Evolutionary conservation across 1,140 invertebrate species (phyloP), one percentile per base, ranked within the genome.

Genomic region (Drosophila grimshawi): DNA sequence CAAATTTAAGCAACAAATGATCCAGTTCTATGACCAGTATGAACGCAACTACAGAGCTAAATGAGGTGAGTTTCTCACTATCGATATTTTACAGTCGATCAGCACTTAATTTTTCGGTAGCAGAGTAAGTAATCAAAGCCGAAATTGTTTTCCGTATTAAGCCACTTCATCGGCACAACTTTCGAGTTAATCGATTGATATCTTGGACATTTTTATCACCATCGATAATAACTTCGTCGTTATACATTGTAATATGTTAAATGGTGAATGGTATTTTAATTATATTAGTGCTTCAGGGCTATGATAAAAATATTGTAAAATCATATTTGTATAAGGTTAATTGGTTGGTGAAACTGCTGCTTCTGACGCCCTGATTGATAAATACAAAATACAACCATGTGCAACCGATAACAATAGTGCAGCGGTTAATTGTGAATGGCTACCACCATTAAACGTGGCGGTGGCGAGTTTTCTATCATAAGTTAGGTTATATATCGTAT

Each of bases 401-500:
- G 29, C 7, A 11, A 33, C 45, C 65, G 83, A 75, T 70, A 49
- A 86, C 73, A 74, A 59, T 8, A 52, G 30, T 59, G 19, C 66
- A 8, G 69, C 69, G 69, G 62, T 72, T 55, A 72, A 59, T 72
- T 66, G 62, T 67, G 62, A 73, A 73, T 64, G 67, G 57, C 53
- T 75, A 70, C 73, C 76, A 86, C 66, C 74, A 85, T 88, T 88
- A 88, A 88, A 88, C 85, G 85, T 88, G 85, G 82, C 82, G 85
- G 78, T 82, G 78, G 85, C 85, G 81, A 83, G 67, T 75, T 75
- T 75, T 86, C 81, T 90, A 91, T 89, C 85, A 89, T 92, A 92
- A 92, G 91, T 92, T 92, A 92, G 91, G 91, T 92, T 92, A 92
- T 92, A 92, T 92, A 92, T 92, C 91, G 91, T 92, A 91, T 91